These are phyloP conservation scores for Zygothrica quintamaculata DNA, from an alignment of 2,888 invertebrate genomes.

Conservation along the genomic window DNA sequence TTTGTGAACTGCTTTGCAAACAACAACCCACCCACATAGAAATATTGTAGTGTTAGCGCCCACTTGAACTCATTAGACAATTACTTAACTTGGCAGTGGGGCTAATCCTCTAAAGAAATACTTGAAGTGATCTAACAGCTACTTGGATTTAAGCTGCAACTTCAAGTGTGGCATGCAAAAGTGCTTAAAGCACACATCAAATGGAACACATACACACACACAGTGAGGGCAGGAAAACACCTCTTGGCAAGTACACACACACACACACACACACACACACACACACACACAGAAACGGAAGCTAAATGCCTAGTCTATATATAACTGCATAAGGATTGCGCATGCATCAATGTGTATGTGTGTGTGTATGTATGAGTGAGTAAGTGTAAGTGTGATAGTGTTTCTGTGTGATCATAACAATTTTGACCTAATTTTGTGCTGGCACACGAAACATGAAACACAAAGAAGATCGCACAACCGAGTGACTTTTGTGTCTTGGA, in stretches of 20 bases:
- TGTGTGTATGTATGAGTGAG: slow-evolving; percentile 42
- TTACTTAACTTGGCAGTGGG: slow-evolving; percentile 52
- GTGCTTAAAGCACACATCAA: slow-evolving; percentile 60
- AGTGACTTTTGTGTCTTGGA: slow-evolving; percentile 45
- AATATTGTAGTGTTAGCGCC: slow-evolving; percentile 47
- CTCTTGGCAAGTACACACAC: too few species aligned
- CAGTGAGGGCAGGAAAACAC: slow-evolving; percentile 66
- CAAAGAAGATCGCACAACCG: slow-evolving; percentile 51
- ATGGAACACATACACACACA: slow-evolving; percentile 58
- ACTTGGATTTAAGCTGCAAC: slow-evolving; percentile 20
- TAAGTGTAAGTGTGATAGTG: slow-evolving; percentile 35
- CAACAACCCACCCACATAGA: slow-evolving; percentile 55
- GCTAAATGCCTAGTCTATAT: slow-evolving; percentile 43
- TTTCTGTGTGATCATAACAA: slow-evolving; percentile 78
- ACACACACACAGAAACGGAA: too few species aligned
- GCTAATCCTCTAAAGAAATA: slow-evolving; percentile 14
- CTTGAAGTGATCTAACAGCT: slow-evolving; percentile 33
- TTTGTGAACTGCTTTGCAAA: slow-evolving; percentile 25
- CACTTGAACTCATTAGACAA: slow-evolving; percentile 63
- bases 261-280: too few species aligned
- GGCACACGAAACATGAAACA: slow-evolving; percentile 62
- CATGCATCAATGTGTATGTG: too few species aligned
- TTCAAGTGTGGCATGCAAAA: slow-evolving; percentile 62
- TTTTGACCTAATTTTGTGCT: slow-evolving; percentile 80
- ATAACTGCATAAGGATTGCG: slow-evolving; percentile 67